Conservation (phyloP, 1,140 invertebrate species). For the Helicoverpa zea region DNA sequence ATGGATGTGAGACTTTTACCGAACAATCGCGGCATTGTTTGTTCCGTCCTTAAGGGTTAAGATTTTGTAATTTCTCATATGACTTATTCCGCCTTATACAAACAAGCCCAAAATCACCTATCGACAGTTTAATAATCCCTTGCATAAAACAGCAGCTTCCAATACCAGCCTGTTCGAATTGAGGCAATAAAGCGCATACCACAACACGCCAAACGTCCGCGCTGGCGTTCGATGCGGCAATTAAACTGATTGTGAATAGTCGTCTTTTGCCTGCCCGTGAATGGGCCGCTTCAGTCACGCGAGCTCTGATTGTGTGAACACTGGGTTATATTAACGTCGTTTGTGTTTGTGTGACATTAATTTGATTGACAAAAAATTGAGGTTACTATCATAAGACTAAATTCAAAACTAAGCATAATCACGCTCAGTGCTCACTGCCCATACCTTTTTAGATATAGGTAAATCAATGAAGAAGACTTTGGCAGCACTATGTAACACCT, state of each 20-base stretch:
- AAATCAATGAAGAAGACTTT: too few species aligned
- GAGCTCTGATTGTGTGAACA: conserved; percentile 20
- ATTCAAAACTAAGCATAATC: too few species aligned
- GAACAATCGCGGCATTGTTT: too few species aligned
- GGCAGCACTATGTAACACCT: too few species aligned
- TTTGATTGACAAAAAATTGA: too few species aligned
- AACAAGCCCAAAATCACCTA: background rate
- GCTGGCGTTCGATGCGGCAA: conserved; percentile 43
- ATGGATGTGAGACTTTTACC: too few species aligned
- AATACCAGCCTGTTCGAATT: background rate
- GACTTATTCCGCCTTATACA: too few species aligned
- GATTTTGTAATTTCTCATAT: too few species aligned
- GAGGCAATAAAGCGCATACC: background rate
- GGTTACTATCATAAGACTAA: too few species aligned
- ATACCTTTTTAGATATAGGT: too few species aligned
- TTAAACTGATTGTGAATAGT: conserved; percentile 55
- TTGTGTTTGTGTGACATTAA: background rate
- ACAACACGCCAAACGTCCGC: conserved; percentile 12
- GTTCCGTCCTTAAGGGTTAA: too few species aligned
- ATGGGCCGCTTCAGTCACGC: conserved; percentile 52
- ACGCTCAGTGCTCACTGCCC: too few species aligned
- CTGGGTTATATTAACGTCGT: conserved; percentile 21
- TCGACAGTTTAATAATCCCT: background rate
- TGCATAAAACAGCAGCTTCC: conserved; percentile 2
- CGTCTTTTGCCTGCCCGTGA: conserved; percentile 50